phyloP scores from a whole-genome alignment of 2,113 vertebrate genomes.

The Baryphthengus martii region DNA sequence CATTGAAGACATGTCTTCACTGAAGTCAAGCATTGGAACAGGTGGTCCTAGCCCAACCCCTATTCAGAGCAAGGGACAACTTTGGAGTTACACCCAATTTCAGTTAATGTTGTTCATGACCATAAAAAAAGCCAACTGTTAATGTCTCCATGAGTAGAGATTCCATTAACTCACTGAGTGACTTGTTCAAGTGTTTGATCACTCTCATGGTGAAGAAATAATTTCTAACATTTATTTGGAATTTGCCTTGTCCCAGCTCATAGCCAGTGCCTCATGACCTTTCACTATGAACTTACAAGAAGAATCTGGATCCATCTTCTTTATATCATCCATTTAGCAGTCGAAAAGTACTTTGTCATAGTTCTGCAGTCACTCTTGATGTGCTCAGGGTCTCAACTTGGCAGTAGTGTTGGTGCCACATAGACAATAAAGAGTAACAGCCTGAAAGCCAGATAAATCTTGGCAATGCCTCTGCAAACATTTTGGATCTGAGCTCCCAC shows the following conservation, averaged over 20 bases:
- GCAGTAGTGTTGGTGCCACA: not conserved
- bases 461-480: not conserved
- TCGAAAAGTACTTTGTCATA: not conserved
- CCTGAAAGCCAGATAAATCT: not conserved
- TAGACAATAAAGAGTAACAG: not conserved
- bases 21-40: not conserved
- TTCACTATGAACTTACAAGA: not conserved
- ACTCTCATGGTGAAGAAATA: not conserved
- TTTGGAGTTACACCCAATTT: not conserved
- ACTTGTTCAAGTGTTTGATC: not conserved
- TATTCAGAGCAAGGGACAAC: not conserved
- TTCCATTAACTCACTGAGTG: not conserved
- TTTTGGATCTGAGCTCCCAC: not conserved
- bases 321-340: not conserved
- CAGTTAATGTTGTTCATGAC: not conserved
- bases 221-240: not conserved
- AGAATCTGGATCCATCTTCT: not conserved
- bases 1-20: not conserved
- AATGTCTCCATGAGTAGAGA: not conserved
- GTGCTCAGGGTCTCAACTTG: not conserved
- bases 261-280: not conserved
- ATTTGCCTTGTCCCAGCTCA: not conserved
- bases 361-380: not conserved
- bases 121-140: not conserved
- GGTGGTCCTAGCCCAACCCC: not conserved